Conservation (phyloP, 1,140 invertebrate species). For the Cherax destructor region DNA sequence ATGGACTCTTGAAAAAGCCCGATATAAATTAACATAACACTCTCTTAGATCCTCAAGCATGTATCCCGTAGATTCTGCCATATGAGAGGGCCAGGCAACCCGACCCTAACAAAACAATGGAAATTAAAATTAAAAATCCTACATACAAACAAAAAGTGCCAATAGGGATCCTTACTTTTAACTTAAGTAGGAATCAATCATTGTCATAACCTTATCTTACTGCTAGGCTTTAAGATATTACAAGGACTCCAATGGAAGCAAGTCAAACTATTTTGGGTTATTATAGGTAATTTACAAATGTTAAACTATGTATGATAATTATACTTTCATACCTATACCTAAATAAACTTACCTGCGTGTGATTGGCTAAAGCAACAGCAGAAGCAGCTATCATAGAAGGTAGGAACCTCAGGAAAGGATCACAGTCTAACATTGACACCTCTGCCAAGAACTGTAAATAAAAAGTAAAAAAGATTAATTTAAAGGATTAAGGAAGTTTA, state of each 20-base stretch:
- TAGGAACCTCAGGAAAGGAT: conserved; percentile 87
- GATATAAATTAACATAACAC: conserved; percentile 82
- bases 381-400: conserved; percentile 91
- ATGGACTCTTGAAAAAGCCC: conserved; percentile 82
- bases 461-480: conserved; percentile 44
- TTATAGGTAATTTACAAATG: no score
- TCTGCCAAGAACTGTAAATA: conserved; percentile 88
- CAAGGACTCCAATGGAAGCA: no score
- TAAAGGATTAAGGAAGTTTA: not conserved
- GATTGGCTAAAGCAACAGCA: conserved; percentile 87
- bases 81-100: conserved; percentile 81
- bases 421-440: conserved; percentile 88
- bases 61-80: conserved; percentile 83
- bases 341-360: conserved; percentile 76
- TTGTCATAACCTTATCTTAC: no score
- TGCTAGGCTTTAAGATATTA: no score
- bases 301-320: no score
- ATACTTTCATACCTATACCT: no score
- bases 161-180: no score
- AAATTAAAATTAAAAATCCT: not conserved
- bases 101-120: conserved; percentile 72
- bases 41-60: conserved; percentile 81
- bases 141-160: no score
- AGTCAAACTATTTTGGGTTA: no score
- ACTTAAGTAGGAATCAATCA: no score